Conservation (phyloP, 2,797 vertebrate species). For the Malurus splendens region DNA sequence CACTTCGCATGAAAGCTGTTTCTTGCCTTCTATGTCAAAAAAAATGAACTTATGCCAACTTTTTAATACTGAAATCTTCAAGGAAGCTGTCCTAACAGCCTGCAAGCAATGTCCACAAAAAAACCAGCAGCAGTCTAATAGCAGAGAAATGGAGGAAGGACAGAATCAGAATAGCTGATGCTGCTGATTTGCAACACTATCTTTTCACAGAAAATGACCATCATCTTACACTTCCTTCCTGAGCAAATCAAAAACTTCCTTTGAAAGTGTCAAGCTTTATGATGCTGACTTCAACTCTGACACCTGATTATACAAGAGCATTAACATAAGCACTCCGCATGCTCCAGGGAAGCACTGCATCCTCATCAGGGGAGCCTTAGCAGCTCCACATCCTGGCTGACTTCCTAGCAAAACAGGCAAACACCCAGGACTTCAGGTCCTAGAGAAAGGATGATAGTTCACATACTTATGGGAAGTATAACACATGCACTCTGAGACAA, state of each 20-base stretch:
- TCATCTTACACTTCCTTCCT: not conserved
- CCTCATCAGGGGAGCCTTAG: not conserved
- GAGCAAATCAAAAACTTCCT: not conserved
- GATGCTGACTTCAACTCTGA: not conserved
- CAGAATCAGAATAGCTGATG: not conserved
- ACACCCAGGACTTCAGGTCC: not conserved
- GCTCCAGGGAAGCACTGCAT: not conserved
- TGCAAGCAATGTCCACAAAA: not conserved
- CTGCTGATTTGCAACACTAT: not conserved
- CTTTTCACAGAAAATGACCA: not conserved
- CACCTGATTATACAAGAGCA: not conserved
- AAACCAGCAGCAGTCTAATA: not conserved
- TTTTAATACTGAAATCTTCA: not conserved
- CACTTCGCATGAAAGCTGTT: not conserved
- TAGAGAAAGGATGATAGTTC: not conserved
- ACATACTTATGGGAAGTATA: not conserved
- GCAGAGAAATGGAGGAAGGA: not conserved
- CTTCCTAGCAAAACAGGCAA: not conserved
- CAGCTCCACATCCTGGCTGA: not conserved
- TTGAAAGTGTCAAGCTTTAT: not conserved
- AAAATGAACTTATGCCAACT: slow-evolving; percentile 1
- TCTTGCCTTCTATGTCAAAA: not conserved
- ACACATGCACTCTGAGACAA: not conserved
- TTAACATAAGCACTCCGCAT: not conserved
- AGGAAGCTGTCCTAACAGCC: not conserved